A percentile compares a stretch with the other conserved stretches of the same genome.
Conservation (phyloP, 1,140 invertebrate genomes). For the Anastrepha ludens region DNA sequence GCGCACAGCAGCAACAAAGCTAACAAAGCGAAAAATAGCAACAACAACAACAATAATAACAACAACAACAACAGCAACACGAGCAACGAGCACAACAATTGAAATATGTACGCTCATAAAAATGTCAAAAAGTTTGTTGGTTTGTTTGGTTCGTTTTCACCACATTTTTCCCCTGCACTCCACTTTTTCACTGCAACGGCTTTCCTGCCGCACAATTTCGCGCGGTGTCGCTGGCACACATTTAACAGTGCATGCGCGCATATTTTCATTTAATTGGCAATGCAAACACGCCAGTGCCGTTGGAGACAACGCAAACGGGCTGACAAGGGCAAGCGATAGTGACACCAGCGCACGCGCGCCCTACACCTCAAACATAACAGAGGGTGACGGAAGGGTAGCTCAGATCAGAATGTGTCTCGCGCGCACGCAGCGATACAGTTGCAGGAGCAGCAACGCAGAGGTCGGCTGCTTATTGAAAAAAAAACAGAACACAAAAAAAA, state of each 20-base stretch:
- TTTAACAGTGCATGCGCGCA: conserved; percentile 30
- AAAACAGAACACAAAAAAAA: background rate
- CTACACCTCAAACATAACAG: conserved; percentile 3
- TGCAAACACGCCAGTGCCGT: conserved; percentile 6
- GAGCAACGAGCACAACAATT: conserved; percentile 59
- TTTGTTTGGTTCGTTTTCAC: background rate
- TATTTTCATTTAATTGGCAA: conserved; percentile 40
- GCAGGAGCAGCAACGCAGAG: conserved; percentile 15
- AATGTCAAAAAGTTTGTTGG: conserved; percentile 67
- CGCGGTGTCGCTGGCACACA: background rate
- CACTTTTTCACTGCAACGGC: background rate
- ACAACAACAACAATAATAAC: background rate
- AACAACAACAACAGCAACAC: background rate
- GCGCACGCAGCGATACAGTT: conserved; percentile 30
- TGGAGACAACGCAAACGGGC: background rate
- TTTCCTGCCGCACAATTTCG: background rate
- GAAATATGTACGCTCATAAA: conserved; percentile 74
- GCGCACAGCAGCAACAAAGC: background rate
- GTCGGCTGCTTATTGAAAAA: background rate
- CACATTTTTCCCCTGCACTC: background rate
- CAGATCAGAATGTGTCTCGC: background rate
- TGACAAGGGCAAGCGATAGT: background rate
- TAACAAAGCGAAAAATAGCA: background rate
- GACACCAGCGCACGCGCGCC: background rate
- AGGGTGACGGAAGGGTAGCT: background rate